Evolutionary conservation across 2,797 vertebrate species (phyloP), one percentile per base, ranked within the genome.

Genomic region (Lithobates pipiens): DNA sequence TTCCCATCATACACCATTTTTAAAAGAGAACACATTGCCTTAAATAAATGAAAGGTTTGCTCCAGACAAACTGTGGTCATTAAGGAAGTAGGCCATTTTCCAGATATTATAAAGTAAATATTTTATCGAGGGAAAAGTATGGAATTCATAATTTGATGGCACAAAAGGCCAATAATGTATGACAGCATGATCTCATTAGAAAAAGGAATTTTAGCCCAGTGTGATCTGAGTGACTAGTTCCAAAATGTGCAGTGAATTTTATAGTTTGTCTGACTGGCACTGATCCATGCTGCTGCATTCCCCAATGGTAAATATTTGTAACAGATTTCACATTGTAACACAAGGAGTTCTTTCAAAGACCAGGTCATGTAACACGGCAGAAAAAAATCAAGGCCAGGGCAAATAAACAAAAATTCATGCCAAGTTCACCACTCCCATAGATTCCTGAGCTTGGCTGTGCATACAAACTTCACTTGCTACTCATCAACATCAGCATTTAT

Each of bases 231-330:
- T 94, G 95, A 95, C 95, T 95, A 95, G 94, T 94, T 96, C 93
- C 94, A 95, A 96, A 98, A 96, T 97, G 96, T 95, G 95, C 93
- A 94, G 96, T 94, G 95, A 96, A 96, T 98, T 97, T 98, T 98
- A 98, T 95, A 95, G 96, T 95, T 92, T 85, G 96, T 97, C 96
- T 97, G 95, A 94, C 95, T 97, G 97, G 96, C 96, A 91, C 90
- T 88, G 88, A 89, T 94, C 96, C 97, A 97, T 88, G 91, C 92
- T 95, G 94, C 95, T 93, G 95, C 95, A 91, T 96, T 95, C 95
- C 95, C 95, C 93, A 90, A 91, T 93, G 95, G 96, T 97, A 99
- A 98, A 98, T 98, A 98, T 98, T 98, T 98, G 97, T 96, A 98
- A 96, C 96, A 98, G 96, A 97, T 97, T 97, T 97, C 95, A 95